Percentiles rank a stretch among this genome's conserved stretches.
These are phyloP conservation scores for Acholoe squamosa DNA, from an alignment of 2,888 invertebrate genomes.

Conservation along the genomic window DNA sequence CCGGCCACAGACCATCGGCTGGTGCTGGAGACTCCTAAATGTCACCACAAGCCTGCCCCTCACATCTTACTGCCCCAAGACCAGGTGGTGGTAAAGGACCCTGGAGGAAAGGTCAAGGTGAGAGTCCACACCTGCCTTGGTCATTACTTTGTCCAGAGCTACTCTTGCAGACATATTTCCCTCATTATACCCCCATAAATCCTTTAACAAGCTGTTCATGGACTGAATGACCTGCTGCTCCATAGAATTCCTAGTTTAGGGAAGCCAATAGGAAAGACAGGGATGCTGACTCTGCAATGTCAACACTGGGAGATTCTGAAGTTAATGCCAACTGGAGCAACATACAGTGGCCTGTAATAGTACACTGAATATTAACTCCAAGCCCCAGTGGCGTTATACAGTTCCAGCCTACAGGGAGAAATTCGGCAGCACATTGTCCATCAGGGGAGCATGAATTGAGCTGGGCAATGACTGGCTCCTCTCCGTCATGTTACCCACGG, in stretches of 20 bases:
- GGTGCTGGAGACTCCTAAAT: neutral
- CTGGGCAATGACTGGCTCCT: neutral
- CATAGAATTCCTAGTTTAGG: neutral
- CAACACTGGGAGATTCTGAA: too few species aligned
- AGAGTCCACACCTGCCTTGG: neutral
- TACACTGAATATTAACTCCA: too few species aligned
- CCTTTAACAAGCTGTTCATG: neutral
- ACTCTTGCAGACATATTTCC: neutral
- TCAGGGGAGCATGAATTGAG: neutral
- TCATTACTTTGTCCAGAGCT: conserved; percentile 1
- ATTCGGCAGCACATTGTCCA: too few species aligned
- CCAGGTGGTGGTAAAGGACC: neutral
- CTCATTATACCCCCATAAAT: neutral
- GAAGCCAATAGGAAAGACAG: neutral
- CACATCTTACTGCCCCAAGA: neutral
- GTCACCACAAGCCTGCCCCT: neutral
- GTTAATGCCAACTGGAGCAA: too few species aligned
- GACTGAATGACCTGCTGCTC: neutral
- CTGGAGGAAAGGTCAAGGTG: conserved; percentile 14
- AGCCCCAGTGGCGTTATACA: too few species aligned
- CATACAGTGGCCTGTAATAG: too few species aligned
- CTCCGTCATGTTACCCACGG: neutral
- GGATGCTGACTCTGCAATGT: too few species aligned
- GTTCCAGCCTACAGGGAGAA: too few species aligned
- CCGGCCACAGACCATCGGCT: neutral